Percentiles rank a stretch among this genome's conserved stretches.
phyloP scores from a whole-genome alignment of 2,113 vertebrate genomes.

The Gallinago jamesoni region DNA sequence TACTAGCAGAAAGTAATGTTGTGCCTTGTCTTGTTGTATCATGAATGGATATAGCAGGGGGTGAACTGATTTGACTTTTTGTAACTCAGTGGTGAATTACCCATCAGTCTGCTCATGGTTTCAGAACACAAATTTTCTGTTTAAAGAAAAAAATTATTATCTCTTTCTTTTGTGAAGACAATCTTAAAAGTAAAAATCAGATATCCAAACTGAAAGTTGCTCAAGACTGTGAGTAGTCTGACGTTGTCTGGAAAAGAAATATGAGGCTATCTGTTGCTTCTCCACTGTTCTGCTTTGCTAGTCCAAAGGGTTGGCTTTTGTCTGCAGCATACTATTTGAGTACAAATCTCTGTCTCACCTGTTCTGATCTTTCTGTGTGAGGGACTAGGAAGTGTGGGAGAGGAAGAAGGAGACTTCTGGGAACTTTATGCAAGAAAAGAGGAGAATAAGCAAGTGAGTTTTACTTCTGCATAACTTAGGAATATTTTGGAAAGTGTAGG shows the following conservation, averaged over 20 bases:
- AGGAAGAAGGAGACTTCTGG: not conserved
- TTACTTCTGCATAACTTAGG: not conserved
- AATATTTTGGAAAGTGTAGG: not conserved
- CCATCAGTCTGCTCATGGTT: not conserved
- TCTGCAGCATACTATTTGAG: not conserved
- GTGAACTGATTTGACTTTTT: not conserved
- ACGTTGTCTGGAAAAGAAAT: not conserved
- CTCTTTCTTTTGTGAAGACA: not conserved
- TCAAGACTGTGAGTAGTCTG: not conserved
- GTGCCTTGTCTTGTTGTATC: not conserved
- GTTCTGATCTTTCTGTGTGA: not conserved
- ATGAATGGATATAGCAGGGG: not conserved
- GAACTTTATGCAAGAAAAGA: not conserved
- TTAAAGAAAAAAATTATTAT: not conserved
- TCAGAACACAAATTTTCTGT: not conserved
- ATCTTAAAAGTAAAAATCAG: not conserved
- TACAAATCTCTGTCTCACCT: not conserved
- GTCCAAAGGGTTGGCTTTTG: not conserved
- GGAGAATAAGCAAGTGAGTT: not conserved
- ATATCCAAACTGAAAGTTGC: not conserved
- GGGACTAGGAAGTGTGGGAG: not conserved
- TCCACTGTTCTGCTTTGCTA: not conserved
- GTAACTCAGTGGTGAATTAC: not conserved
- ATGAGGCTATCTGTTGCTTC: not conserved
- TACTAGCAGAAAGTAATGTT: not conserved